Evolutionary conservation across 2,113 vertebrate genomes (phyloP), one percentile per base, ranked within the genome.

Genomic region (Amblyopsis rosae): DNA sequence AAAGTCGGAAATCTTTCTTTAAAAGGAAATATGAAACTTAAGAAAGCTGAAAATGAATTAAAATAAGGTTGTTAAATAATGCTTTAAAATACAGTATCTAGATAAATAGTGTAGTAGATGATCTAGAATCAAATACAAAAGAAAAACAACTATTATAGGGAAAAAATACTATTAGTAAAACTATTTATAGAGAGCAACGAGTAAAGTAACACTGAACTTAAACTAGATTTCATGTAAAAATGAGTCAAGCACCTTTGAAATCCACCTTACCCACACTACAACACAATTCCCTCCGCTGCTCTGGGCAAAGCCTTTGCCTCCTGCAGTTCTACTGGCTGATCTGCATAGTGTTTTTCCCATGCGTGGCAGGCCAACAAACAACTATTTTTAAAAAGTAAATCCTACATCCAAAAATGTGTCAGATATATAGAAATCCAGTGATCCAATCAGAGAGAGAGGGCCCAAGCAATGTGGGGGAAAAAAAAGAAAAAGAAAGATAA

Each of bases 171-270:
- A 41, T 41, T 41, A 41, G 35, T 41, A 41, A 41, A 41, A 41
- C 35, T 5, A 41, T 6, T 41, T 9, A 56, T 15, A 55, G 53
- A 55, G 53, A 6, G 64, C 73, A 17, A 63, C 50, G 72, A 71
- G 45, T 65, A 82, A 77, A 80, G 79, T 87, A 87, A 86, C 79
- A 77, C 60, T 81, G 62, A 79, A 86, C 83, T 59, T 47, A 79
- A 86, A 83, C 77, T 62, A 74, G 77, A 73, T 86, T 73, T 67
- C 69, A 81, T 75, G 62, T 80, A 77, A 71, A 62, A 49, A 70
- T 51, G 90, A 89, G 81, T 89, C 89, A 82, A 92, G 91, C 91
- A 93, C 91, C 91, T 85, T 93, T 91, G 84, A 90, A 88, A 89
- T 86, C 65, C 62, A 84, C 80, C 75, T 89, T 82, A 85, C 80